Base-by-base conservation (phyloP, 30 jellyfish, hydroid and myxozoan genomes). In the Aurelia sp. region DNA sequence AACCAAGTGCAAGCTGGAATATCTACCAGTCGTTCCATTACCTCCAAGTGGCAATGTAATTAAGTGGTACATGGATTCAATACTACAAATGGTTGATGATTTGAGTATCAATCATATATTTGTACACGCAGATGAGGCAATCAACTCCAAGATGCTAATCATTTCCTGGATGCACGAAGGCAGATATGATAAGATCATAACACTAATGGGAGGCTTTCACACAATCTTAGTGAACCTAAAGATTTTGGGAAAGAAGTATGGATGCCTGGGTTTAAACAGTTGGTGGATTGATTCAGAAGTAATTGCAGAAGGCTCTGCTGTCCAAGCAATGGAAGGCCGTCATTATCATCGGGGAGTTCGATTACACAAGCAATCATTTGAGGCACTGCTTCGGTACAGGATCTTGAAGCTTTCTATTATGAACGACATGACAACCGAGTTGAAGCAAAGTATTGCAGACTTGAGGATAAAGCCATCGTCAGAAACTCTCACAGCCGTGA, bases 271-370 rank as follows among this genome's bases (percentile, higher is more conserved):
- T 31, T 51, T 81, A 31, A 81, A 81, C 76, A 59, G 76, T 53
- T 81, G 91, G 84, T 81, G 91, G 91, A 81, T 81, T 19, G 84
- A 81, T 66, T 52, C 84, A 66, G 66, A 81, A 30, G 84, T 69
- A 27, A 66, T 81, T 52, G 84, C 91, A 48, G 84, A 81, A 69
- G 91, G 84, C 63, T 67, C 84, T 81, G 91, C 91, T 67, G 76
- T 48, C 76, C 91, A 81, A 69, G 91, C 91, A 65, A 44, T 81
- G 83, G 91, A 81, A 68, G 91, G 91, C 75, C 83, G 76, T 30
- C 91, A 68, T 33, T 81, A 65, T 30, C 84, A 48, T 53, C 63
- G 91, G 52, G 63, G 91, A 18, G 22, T 81, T 33, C 77, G 87
- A 58, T 47, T 60, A n/a, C 87, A 76, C 76, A 76, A 76, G 76